Base-by-base conservation (phyloP, 2,888 invertebrate genomes). In the Carcina quercana region DNA sequence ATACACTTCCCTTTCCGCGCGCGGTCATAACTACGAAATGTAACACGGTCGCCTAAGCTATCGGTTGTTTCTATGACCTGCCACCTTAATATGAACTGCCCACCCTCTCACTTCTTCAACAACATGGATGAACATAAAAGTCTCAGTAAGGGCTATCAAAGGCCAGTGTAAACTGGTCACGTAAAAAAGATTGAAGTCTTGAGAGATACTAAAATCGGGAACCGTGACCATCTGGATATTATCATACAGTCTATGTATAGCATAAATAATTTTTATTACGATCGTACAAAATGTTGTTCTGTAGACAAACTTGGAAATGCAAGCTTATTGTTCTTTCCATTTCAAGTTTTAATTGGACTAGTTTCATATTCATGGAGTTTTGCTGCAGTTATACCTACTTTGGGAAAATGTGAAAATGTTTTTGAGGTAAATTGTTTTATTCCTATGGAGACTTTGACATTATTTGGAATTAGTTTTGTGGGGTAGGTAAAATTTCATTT, bases 1-100 rank as follows among this genome's bases (percentile, higher is more conserved):
- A 82, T 80, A 80, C 52, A 78, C 82, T 78, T 82, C 80, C 82
- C 72, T 76, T 75, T 80, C 76, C 76, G 68, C 60, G 65, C 65
- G 37, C 57, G 68, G 58, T 63, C 74, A 80, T 80, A 80, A 72
- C 80, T 80, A 75, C 71, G 78, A 79, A 76, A 78, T 74, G 78
- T 63, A 66, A 70, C 67, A 63, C 59, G 67, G 57, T 58, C 64
- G 57, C 63, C 70, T 71, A 66, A 64, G 65, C 76, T 72, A 75
- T 80, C 69, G 73, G 59, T 53, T 67, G 66, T 69, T 64, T 67
- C 63, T 67, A 53, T 57, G 51, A 64, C 57, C 54, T 51, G 50
- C 80, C 70, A 70, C 30, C 40, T 32, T 60, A 50, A 30, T n/a
- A 26, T 49, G 76, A 68, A 22, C 70, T 50, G 19, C 58, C 42